Conservation (phyloP, 2,888 invertebrate genomes). For the Cryptus armator region DNA sequence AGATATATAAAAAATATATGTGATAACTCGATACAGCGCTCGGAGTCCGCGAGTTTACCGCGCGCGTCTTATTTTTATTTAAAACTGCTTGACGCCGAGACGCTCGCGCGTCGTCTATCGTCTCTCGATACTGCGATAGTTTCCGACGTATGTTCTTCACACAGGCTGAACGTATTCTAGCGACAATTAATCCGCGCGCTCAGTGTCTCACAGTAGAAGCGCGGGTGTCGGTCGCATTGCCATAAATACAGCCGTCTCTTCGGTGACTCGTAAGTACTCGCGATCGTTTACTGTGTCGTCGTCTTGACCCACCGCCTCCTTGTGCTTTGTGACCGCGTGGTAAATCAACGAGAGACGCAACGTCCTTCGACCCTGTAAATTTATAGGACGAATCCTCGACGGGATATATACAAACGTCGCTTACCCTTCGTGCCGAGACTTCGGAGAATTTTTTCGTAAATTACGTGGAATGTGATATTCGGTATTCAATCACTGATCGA, state of each 20-base stretch:
- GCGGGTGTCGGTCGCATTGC: slow-evolving; percentile 60
- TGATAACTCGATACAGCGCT: too few relatives aligned
- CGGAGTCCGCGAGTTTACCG: too few relatives aligned
- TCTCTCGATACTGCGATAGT: too few relatives aligned
- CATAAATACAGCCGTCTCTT: slow-evolving; percentile 56
- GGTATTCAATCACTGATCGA: too few relatives aligned
- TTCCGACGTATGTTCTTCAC: neutral
- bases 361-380: neutral
- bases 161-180: neutral
- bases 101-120: too few relatives aligned
- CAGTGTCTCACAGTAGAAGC: slow-evolving; percentile 24
- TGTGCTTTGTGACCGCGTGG: neutral
- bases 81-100: too few relatives aligned
- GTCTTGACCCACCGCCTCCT: slow-evolving; percentile 8
- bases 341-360: slow-evolving; percentile 9
- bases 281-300: slow-evolving; percentile 18
- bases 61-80: too few relatives aligned
- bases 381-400: neutral
- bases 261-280: slow-evolving; percentile 40
- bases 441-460: neutral
- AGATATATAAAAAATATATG: too few relatives aligned
- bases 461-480: too few relatives aligned
- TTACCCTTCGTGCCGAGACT: neutral
- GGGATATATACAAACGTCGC: neutral
- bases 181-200: slow-evolving; percentile 43